Evolutionary conservation across 2,113 vertebrate species (phyloP), one percentile per base, ranked within the genome.

Genomic region (Crotalus viridis): DNA sequence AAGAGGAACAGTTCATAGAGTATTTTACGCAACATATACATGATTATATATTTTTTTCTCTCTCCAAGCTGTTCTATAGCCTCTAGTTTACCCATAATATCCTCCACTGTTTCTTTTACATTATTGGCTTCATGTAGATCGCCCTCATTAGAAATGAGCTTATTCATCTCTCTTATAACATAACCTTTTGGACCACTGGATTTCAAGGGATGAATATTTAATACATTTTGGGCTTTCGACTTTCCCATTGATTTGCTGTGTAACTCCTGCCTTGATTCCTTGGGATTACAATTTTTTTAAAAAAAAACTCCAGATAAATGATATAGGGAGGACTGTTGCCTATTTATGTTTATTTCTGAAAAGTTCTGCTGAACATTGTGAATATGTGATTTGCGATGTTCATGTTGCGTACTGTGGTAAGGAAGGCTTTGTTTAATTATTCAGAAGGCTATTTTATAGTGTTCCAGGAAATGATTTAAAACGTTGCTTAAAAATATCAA

Each of bases 391-490:
- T 13, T 89, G 56, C 90, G 93, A 94, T 95, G 95, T 95, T 96
- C 96, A 95, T 95, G 1, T 81, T 9, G 19, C 17, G n/a, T 96
- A 97, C 96, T 96, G 97, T 95, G 96, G 95, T 95, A 95, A 97
- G 95, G 96, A 96, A 88, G 90, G 94, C 95, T 97, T 94, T 92
- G 92, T 94, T 97, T 96, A 97, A 97, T 97, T 93, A 97, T 96
- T 96, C 96, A 97, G 93, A 93, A 95, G 95, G 96, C 93, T 95
- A 95, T 94, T 96, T 95, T 95, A 95, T 93, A 93, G 94, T 95
- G 93, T 94, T 96, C 94, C 57, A 96, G 93, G 52, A 90, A 97
- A 96, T 94, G 90, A 95, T 96, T 95, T 94, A 51, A 96, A 94
- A 96, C 94, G 96, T 95, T 92, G 92, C 91, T 93, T 94, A 24